Conservation (phyloP, 2,113 vertebrate species). For the Lepus timidus region DNA sequence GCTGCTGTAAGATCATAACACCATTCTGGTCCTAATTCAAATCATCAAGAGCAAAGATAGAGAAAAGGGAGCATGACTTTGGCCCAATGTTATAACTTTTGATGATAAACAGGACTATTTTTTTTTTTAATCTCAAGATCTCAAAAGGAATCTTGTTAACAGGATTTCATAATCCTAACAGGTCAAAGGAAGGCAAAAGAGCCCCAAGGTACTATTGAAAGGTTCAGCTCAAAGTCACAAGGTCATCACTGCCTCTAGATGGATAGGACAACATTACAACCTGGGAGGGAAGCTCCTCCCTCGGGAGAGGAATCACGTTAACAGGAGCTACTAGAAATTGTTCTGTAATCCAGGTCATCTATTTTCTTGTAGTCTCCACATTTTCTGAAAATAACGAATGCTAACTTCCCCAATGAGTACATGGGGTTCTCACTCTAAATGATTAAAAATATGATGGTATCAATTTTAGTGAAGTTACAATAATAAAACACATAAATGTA, state of each 20-base stretch:
- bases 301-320: background rate
- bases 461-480: background rate
- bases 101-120: background rate
- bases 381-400: background rate
- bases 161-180: constrained; percentile 7
- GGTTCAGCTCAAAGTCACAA: background rate
- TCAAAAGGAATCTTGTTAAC: constrained; percentile 60
- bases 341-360: background rate
- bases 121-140: constrained; percentile 37
- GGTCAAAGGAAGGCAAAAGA: background rate
- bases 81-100: background rate
- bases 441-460: background rate
- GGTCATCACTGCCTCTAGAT: background rate
- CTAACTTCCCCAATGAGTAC: background rate
- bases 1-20: constrained; percentile 27
- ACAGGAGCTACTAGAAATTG: background rate
- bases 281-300: background rate
- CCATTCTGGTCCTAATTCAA: constrained; percentile 33
- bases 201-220: background rate
- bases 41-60: constrained; percentile 51
- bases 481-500: background rate
- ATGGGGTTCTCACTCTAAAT: background rate
- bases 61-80: constrained; percentile 35
- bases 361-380: background rate
- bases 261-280: background rate